A percentile compares a stretch with the other conserved stretches of the same genome.
Conservation (phyloP, 2,888 invertebrate genomes). For the Homarus gammarus region DNA sequence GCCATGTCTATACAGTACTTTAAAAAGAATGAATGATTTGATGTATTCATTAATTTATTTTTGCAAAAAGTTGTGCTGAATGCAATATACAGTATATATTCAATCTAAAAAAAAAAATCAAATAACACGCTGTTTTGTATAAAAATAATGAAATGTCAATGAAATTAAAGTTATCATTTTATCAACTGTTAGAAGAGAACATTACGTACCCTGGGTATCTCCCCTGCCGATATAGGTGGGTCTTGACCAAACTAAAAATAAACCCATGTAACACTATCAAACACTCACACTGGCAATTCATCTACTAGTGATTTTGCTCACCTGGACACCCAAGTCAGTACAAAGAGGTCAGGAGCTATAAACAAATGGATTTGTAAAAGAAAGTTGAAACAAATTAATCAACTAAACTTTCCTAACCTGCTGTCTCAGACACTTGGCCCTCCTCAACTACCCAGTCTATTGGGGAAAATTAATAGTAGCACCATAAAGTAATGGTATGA, state of each 20-base stretch:
- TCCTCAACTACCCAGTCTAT: conserved; percentile 25
- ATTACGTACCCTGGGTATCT: neutral
- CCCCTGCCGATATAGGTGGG: conserved; percentile 39
- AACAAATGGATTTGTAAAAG: neutral
- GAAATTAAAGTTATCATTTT: neutral
- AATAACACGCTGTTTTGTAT: neutral
- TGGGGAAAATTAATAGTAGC: conserved; percentile 35
- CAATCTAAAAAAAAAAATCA: no score
- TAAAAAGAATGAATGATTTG: neutral
- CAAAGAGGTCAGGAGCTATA: neutral
- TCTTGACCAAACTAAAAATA: conserved; percentile 24
- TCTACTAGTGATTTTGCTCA: conserved; percentile 7
- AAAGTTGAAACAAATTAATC: neutral
- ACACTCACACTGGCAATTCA: conserved; percentile 36
- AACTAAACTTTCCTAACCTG: neutral
- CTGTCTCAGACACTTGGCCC: conserved; percentile 16
- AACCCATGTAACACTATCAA: conserved; percentile 20
- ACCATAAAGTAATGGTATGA: conserved; percentile 35
- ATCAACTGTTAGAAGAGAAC: conserved; percentile 4
- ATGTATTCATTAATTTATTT: neutral
- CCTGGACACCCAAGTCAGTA: neutral
- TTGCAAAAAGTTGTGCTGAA: neutral
- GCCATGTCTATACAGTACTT: conserved; percentile 28
- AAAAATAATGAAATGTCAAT: conserved; percentile 2
- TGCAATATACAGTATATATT: neutral